Percentiles rank a stretch among this genome's conserved stretches.
phyloP scores from a whole-genome alignment of 2,888 invertebrate genomes.

The Frankliniella intonsa region DNA sequence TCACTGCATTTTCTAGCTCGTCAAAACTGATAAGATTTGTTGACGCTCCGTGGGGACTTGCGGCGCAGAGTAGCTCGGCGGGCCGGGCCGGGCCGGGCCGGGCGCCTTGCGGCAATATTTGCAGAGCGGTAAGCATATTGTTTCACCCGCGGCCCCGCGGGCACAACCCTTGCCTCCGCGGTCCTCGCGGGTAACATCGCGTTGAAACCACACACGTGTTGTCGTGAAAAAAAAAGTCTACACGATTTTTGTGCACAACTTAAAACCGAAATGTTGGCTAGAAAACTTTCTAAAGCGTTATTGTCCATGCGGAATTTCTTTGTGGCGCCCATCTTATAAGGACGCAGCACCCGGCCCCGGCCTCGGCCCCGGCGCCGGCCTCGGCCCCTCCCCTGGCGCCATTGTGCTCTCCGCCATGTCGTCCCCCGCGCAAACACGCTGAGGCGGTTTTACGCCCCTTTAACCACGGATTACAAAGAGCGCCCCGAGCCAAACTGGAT shows the following conservation, averaged over 20 bases:
- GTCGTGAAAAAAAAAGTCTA: too few relatives aligned
- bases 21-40: conserved; percentile 25
- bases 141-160: background rate
- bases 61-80: background rate
- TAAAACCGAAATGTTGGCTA: too few relatives aligned
- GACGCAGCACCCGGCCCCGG: too few relatives aligned
- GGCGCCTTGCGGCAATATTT: background rate
- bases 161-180: background rate
- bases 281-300: too few relatives aligned
- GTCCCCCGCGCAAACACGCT: background rate
- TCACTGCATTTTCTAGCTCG: background rate
- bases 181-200: too few relatives aligned
- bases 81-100: background rate
- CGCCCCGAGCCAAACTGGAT: conserved; percentile 20
- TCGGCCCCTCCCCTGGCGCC: too few relatives aligned
- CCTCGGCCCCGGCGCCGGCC: too few relatives aligned
- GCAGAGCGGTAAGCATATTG: conserved; percentile 7
- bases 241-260: too few relatives aligned
- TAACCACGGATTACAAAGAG: conserved; percentile 19
- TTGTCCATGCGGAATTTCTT: too few relatives aligned
- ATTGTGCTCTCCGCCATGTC: background rate
- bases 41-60: background rate
- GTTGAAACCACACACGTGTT: too few relatives aligned
- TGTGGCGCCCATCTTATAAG: too few relatives aligned
- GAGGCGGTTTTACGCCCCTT: conserved; percentile 9